phyloP scores from a whole-genome alignment of 53 echinoderm and acorn worm species.

The Apostichopus leukothele region DNA sequence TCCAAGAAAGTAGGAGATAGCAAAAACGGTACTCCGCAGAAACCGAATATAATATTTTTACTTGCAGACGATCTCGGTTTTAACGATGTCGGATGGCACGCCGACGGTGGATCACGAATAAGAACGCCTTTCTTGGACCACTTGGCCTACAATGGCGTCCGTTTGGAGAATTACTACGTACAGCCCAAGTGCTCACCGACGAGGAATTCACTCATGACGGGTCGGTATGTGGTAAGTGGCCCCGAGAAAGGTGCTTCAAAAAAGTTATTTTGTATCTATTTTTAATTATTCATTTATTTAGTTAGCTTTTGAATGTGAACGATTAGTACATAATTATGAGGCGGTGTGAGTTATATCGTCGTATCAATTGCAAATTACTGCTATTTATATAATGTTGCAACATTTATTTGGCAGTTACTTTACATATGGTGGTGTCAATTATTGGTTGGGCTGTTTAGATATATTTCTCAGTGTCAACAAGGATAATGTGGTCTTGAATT shows the following conservation, averaged over 20 bases:
- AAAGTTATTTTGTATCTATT: too few relatives aligned
- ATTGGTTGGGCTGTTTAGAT: too few relatives aligned
- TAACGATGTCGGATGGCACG: conserved; percentile 81
- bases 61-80: conserved; percentile 76
- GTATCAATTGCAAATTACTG: too few relatives aligned
- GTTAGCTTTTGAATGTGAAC: too few relatives aligned
- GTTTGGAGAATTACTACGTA: conserved; percentile 78
- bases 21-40: background rate
- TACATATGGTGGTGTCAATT: too few relatives aligned
- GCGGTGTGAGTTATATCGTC: too few relatives aligned
- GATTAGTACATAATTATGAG: too few relatives aligned
- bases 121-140: conserved; percentile 59
- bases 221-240: conserved; percentile 67
- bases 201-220: conserved; percentile 70
- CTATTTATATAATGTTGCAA: too few relatives aligned
- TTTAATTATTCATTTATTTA: too few relatives aligned
- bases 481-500: too few relatives aligned
- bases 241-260: background rate
- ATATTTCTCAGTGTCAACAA: too few relatives aligned
- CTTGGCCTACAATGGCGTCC: conserved; percentile 60
- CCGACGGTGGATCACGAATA: conserved; percentile 47
- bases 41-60: conserved; percentile 69
- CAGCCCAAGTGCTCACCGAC: conserved; percentile 78
- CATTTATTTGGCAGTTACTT: too few relatives aligned
- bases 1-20: background rate